phyloP scores from a whole-genome alignment of 2,113 vertebrate species.

The Elachura formosa region DNA sequence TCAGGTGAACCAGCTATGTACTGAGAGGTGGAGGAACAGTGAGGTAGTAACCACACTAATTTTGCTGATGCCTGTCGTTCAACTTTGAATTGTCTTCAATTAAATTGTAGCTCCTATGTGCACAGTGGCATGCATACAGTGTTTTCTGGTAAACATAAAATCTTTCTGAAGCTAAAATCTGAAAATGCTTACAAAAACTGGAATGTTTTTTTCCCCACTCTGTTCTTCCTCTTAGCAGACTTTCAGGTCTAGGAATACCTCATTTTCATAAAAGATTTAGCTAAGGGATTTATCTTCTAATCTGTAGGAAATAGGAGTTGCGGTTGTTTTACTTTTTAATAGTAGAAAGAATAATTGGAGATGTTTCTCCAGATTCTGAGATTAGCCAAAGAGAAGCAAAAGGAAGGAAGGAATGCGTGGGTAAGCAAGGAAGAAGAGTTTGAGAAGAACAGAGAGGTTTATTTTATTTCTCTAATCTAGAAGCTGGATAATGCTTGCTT shows the following conservation, averaged over 20 bases:
- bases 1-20: background rate
- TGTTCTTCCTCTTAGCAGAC: background rate
- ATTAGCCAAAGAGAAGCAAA: background rate
- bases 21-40: background rate
- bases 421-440: background rate
- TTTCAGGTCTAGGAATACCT: background rate
- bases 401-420: background rate
- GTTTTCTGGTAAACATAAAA: background rate
- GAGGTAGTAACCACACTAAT: background rate
- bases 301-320: background rate
- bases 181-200: background rate
- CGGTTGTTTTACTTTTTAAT: background rate
- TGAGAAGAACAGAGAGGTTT: background rate
- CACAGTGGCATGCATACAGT: too few species aligned
- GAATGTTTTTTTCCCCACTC: background rate
- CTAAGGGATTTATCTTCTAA: background rate
- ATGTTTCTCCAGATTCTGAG: background rate
- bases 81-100: background rate
- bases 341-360: background rate
- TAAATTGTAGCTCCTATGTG: background rate
- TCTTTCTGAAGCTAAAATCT: background rate
- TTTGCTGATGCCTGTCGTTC: background rate
- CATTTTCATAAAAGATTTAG: background rate
- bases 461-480: background rate
- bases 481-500: background rate